Base-by-base conservation (phyloP, 2,888 invertebrate genomes). In the Anagyrus pseudococci region DNA sequence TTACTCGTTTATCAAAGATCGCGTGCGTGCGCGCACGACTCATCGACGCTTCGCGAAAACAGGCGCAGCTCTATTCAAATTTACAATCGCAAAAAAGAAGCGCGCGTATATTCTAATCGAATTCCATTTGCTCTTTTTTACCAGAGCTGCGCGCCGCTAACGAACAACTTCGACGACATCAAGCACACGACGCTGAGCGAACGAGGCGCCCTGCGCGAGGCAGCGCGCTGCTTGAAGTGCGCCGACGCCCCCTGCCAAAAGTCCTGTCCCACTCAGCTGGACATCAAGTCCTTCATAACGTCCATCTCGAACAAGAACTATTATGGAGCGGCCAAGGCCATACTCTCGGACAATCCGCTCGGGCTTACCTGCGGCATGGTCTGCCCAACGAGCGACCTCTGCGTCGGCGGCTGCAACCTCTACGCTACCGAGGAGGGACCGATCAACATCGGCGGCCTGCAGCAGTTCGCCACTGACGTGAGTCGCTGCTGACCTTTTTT, bases 171-270 rank as follows among this genome's bases (percentile, higher is more conserved):
- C 80, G 92, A 93, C 68, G 98, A 99, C 76, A 92, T 98, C 66
- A 99, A 99, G 79, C 97, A 96, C 74, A 98, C 98, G 1, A 98
- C 98, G 0, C 78, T 99, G 47, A 96, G 97, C 58, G 98, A 99
- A 81, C 87, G 98, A 17, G 98, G 92, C 0, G 98, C 98, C 0
- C 82, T 99, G 37, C 88, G 85, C 68, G 98, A 98, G 81, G 94
- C 97, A 0, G 88, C 91, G 0, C 84, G 96, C 52, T 96, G 96
- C 73, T 83, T 96, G 20, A 96, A 96, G 79, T 96, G 96, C 78
- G 94, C 92, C 0, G 98, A 98, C 82, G 97, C 98, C 0, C 98
- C 98, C 0, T 98, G 98, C 75, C 98, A 98, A 83, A 98, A 98
- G 81, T 95, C 96, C 1, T 99, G 99, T 70, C 99, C 99, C 0